Evolutionary conservation across 2,113 vertebrate genomes (phyloP), one percentile per base, ranked within the genome.

Genomic region (Sialia sialis): DNA sequence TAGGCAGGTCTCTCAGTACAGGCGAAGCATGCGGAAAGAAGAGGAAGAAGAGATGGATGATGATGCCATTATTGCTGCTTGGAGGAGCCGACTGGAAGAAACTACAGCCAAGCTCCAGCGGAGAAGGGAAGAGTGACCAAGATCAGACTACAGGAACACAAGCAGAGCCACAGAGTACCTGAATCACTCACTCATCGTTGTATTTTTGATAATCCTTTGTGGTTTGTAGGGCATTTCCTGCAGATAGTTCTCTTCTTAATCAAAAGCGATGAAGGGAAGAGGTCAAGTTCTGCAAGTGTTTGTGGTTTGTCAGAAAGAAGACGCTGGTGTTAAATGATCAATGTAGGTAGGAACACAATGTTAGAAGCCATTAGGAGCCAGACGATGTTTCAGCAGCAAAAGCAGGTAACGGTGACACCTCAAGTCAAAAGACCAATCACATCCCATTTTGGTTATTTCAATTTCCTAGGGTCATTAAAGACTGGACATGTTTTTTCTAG

Each of bases 51-150:
- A 99, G 85, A 97, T 97, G 56, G 98, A 98, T 16, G 98, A 99
- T 10, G 98, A 99, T 75, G 99, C 99, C 69, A 96, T 99, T 75
- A 98, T 99, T 3, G 94, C 95, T 9, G 98, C 99, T 8, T 99
- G 99, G 99, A 98, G 98, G 87, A 98, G 96, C 30, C 98, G 98
- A 72, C 98, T 98, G 75, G 98, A 98, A 90, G 98, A 99, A 75
- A 98, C 97, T 5, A 98, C 98, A 67, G 96, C 97, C 55, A 98
- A 98, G 54, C 95, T 98, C 49, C 97, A 94, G 38, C 97, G 87
- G 69, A 73, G 96, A 70, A 97, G 94, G 55, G 97, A 98, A 73
- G 97, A 98, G 49, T 98, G 87, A 95, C 77, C 80, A 94, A 44
- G 72, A 80, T 91, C 59, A 73, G 64, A 89, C 67, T 85, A 64